Evolutionary conservation across 2,888 invertebrate genomes (phyloP).

Genomic region (Chloroclystis v-ata): DNA sequence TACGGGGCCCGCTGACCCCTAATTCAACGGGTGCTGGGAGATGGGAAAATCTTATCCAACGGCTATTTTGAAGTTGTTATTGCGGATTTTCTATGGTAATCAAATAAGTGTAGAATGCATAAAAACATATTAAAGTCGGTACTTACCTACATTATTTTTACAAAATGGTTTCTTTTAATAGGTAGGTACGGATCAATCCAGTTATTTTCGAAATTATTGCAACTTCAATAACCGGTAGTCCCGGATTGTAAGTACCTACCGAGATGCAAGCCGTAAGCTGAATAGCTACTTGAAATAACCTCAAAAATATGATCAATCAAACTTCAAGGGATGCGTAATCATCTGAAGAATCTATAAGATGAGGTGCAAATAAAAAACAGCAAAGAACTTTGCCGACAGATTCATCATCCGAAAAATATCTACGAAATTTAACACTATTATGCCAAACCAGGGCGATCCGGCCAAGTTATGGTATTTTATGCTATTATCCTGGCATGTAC

Average conservation of each 20-base stretch:
- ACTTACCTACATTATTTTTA: no score
- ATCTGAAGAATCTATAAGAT: slow-evolving; percentile 15
- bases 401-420: slow-evolving; percentile 64
- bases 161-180: no score
- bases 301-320: slow-evolving; percentile 17
- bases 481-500: slow-evolving; percentile 59
- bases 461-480: slow-evolving; percentile 59
- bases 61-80: not conserved
- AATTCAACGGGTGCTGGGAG: slow-evolving; percentile 26
- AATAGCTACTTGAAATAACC: slow-evolving; percentile 1
- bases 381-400: slow-evolving; percentile 55
- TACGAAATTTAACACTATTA: slow-evolving; percentile 74
- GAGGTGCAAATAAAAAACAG: slow-evolving; percentile 31
- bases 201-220: no score
- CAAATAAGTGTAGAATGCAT: no score
- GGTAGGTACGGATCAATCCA: no score
- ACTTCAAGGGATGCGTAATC: slow-evolving; percentile 15
- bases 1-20: slow-evolving; percentile 40
- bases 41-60: slow-evolving; percentile 13
- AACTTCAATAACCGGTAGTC: no score
- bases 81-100: not conserved
- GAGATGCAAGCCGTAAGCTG: not conserved
- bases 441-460: slow-evolving; percentile 44
- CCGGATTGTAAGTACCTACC: no score
- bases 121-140: no score